A percentile compares a stretch with the other conserved stretches of the same genome.
Conservation (phyloP, 2,113 vertebrate species). For the Ictalurus furcatus region DNA sequence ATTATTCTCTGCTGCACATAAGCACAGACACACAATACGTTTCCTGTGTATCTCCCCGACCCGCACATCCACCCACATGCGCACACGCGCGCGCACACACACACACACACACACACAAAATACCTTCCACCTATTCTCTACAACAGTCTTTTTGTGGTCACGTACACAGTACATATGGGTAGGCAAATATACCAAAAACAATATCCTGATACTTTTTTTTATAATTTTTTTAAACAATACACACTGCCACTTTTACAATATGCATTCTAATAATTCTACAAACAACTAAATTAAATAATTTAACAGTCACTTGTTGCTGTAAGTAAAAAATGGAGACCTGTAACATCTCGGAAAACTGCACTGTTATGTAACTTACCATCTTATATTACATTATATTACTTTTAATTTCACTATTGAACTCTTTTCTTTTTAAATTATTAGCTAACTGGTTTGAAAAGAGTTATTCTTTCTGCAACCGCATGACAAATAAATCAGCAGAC, state of each 20-base stretch:
- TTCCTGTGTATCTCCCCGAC: background rate
- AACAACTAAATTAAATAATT: background rate
- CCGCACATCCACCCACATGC: background rate
- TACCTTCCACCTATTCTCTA: background rate
- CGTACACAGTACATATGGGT: background rate
- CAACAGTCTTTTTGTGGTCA: constrained; percentile 14
- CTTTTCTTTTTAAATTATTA: too few relatives aligned
- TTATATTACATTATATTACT: background rate
- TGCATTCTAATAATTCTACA: background rate
- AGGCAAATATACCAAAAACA: background rate
- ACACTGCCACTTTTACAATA: background rate
- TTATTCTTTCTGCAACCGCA: background rate
- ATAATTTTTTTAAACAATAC: background rate
- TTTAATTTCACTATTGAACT: background rate
- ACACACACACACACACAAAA: background rate
- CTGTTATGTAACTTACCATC: too few relatives aligned
- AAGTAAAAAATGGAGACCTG: too few relatives aligned
- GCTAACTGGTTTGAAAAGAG: background rate
- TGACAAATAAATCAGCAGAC: too few relatives aligned
- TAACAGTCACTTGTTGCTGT: background rate
- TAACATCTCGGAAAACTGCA: too few relatives aligned
- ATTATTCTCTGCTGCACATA: background rate
- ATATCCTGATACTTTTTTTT: background rate
- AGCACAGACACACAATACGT: background rate
- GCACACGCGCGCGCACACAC: background rate